Evolutionary conservation across 2,888 invertebrate genomes (phyloP).

Genomic region (Palloptera scutellata): DNA sequence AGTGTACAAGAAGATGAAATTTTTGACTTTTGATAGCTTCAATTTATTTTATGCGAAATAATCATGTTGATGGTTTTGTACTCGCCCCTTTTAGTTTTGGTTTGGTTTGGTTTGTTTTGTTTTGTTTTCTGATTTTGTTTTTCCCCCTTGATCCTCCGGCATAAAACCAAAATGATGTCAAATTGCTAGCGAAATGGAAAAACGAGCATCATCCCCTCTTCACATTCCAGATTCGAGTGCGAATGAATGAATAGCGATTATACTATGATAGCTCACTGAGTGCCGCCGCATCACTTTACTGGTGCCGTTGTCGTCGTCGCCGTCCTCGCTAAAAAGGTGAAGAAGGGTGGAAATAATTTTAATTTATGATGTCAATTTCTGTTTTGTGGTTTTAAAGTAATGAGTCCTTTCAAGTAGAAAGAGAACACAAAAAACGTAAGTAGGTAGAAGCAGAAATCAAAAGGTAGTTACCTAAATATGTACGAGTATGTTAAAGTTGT

Average conservation of each 20-base stretch:
- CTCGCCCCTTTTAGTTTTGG: slow-evolving; percentile 54
- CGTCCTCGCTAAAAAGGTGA: slow-evolving; percentile 44
- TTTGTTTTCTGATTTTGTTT: slow-evolving; percentile 4
- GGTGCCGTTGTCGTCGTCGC: too few species aligned
- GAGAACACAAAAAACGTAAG: too few species aligned
- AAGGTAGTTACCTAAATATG: too few species aligned
- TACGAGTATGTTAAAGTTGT: too few species aligned
- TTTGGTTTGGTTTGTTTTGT: slow-evolving; percentile 9
- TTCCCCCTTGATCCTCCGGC: slow-evolving; percentile 12
- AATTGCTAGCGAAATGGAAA: not conserved
- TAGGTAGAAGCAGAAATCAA: too few species aligned
- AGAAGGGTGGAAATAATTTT: slow-evolving; percentile 64
- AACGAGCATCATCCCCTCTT: not conserved
- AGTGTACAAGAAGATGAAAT: slow-evolving; percentile 13
- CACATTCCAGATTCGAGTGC: not conserved
- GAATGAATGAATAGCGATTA: too few species aligned
- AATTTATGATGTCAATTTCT: slow-evolving; percentile 62
- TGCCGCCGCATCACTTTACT: too few species aligned
- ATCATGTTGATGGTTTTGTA: slow-evolving; percentile 61
- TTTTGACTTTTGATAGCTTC: slow-evolving; percentile 60
- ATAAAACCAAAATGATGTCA: not conserved
- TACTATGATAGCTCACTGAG: too few species aligned
- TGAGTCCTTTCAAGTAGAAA: slow-evolving; percentile 34
- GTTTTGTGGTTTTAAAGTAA: slow-evolving; percentile 32
- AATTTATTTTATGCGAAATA: slow-evolving; percentile 62